These are phyloP conservation scores for Agrotis segetum DNA, from an alignment of 2,888 invertebrate species.

Conservation along the genomic window DNA sequence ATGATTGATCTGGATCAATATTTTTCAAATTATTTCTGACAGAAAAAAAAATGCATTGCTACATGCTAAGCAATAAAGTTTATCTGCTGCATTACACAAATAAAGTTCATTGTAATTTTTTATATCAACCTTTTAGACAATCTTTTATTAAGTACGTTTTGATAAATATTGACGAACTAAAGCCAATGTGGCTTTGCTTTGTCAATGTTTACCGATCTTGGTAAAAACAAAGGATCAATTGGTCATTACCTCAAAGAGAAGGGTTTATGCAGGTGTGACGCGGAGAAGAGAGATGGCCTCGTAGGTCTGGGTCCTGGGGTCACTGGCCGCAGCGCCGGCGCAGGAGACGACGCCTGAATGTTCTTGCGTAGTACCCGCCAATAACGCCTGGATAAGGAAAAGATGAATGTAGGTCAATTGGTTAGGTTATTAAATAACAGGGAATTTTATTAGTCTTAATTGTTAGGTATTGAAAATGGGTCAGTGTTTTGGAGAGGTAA, in stretches of 20 bases:
- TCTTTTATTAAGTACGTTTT: not conserved
- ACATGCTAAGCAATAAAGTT: not conserved
- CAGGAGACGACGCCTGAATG: conserved; percentile 84
- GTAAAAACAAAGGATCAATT: not conserved
- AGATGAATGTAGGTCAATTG: conserved; percentile 11
- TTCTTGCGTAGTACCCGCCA: conserved; percentile 95
- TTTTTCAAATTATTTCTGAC: not conserved
- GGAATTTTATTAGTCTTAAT: not conserved
- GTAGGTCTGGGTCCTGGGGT: conserved; percentile 84
- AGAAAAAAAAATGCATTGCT: not conserved
- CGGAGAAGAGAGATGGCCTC: conserved; percentile 92
- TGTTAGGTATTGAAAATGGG: not conserved
- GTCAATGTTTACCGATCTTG: not conserved
- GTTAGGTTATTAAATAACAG: conserved; percentile 1
- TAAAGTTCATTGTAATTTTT: not conserved
- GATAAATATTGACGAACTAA: too few species aligned
- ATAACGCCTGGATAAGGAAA: conserved; percentile 91
- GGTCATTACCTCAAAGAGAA: conserved; percentile 91
- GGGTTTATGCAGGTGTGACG: conserved; percentile 93
- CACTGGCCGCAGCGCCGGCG: conserved; percentile 82
- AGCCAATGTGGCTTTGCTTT: not conserved
- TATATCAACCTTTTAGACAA: not conserved
- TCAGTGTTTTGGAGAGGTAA: too few species aligned
- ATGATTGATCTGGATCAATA: not conserved
- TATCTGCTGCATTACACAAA: not conserved